phyloP scores from a whole-genome alignment of 2,888 invertebrate species.

The Phlogophora meticulosa region DNA sequence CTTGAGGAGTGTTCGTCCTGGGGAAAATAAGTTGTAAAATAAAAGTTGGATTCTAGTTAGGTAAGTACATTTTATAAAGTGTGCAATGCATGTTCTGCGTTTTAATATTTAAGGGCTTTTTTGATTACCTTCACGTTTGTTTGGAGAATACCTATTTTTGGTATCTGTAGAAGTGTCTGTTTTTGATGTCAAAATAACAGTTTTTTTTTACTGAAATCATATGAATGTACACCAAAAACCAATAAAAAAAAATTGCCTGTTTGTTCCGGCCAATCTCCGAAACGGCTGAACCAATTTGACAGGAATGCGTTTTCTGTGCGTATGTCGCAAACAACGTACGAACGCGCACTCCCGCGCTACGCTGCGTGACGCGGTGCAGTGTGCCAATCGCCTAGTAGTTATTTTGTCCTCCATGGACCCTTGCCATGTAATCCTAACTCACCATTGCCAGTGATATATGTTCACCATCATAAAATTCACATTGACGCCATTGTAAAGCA shows the following conservation, averaged over 20 bases:
- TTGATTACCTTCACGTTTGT: neutral
- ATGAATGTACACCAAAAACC: too few relatives aligned
- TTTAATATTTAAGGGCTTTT: conserved; percentile 14
- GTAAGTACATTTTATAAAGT: conserved; percentile 6
- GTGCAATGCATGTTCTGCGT: conserved; percentile 22
- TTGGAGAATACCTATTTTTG: neutral
- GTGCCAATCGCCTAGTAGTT: too few relatives aligned
- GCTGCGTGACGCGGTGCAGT: too few relatives aligned
- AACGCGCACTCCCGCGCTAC: too few relatives aligned
- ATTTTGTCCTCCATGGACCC: neutral
- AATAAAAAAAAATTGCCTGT: too few relatives aligned
- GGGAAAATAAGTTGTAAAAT: conserved; percentile 22
- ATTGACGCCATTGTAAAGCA: conserved; percentile 51
- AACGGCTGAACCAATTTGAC: too few relatives aligned
- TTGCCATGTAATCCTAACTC: conserved; percentile 10
- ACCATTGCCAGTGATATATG: conserved; percentile 1
- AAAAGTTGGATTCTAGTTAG: conserved; percentile 18
- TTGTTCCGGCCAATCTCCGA: too few relatives aligned
- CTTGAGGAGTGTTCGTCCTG: conserved; percentile 26
- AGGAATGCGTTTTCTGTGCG: too few relatives aligned
- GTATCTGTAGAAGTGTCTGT: too few relatives aligned
- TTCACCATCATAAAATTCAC: conserved; percentile 19
- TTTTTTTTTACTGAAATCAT: too few relatives aligned
- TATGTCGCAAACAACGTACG: too few relatives aligned
- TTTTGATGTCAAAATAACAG: too few relatives aligned